These are phyloP conservation scores for Pristionchus japonicus DNA, from an alignment of 2,888 invertebrate genomes.

Conservation along the genomic window DNA sequence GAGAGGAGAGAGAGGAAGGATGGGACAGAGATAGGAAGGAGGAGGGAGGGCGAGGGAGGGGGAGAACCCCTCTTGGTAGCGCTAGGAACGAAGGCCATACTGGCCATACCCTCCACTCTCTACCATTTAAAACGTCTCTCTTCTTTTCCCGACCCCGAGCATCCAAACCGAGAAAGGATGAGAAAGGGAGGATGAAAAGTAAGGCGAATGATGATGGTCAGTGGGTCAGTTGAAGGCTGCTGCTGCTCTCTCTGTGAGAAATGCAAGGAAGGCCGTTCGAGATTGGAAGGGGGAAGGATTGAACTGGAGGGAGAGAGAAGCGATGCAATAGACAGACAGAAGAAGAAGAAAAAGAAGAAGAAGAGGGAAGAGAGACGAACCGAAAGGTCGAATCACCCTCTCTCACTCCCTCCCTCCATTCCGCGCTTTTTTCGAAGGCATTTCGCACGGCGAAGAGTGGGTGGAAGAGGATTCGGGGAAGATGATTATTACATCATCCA, in stretches of 20 bases:
- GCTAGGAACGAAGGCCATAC: constrained; percentile 27
- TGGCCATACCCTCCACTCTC: background rate
- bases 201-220: constrained; percentile 22
- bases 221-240: constrained; percentile 38
- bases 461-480: background rate
- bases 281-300: background rate
- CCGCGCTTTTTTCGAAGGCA: background rate
- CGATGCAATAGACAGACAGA: background rate
- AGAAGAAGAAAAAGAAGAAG: too few relatives aligned
- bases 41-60: background rate
- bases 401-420: background rate
- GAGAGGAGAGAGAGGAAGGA: background rate
- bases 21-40: background rate
- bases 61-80: background rate
- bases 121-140: background rate
- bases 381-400: constrained; percentile 1
- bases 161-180: constrained; percentile 10
- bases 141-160: constrained; percentile 19
- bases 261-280: constrained; percentile 8
- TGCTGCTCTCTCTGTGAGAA: background rate
- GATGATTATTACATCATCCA: background rate
- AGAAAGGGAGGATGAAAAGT: background rate
- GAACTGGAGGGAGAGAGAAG: background rate
- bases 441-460: background rate
- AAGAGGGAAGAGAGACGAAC: background rate